Base-by-base conservation (phyloP, 2,888 invertebrate species). In the Digitonthophagus gazella region DNA sequence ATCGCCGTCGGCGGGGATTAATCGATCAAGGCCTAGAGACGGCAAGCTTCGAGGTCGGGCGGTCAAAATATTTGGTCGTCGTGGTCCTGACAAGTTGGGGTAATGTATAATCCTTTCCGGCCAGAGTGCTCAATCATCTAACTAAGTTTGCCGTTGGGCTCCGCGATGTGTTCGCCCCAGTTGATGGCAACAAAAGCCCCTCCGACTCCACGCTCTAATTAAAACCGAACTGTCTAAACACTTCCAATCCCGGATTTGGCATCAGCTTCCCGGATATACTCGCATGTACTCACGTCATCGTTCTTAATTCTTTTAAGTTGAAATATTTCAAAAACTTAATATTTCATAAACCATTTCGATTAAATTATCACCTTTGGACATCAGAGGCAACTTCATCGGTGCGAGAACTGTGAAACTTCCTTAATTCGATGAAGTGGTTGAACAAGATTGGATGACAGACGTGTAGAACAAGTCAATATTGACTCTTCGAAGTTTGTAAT, bases 21-120 rank as follows among this genome's bases (percentile, higher is more conserved):
- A 61, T 61, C 61, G 61, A 61, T 61, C 61, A 61, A 61, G 20
- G 61, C 61, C 61, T 18, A 61, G 61, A 61, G 57, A 5, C 57
- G 57, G 57, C 57, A 15, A n/a, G 28, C 61, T 19, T 61, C 20
- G 15, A 61, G 61, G 61, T 61, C 61, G 61, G 20, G n/a, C 18
- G 61, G 61, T 61, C 61, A 61, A 61, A 61, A 61, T 61, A 61
- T 61, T 61, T 61, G 61, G 61, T 61, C 61, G 28, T 44, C 28
- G 61, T 61, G 61, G 61, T 61, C 61, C 61, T 61, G 61, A 61
- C 61, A 61, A 61, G 61, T 61, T 61, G 20, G 61, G 20, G 61
- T 61, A 61, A 61, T 61, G 19, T 61, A 61, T 61, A 61, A 61
- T 61, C 61, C 61, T 61, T 61, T 61, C 61, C 61, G 61, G 61